A percentile compares a stretch with the other conserved stretches of the same genome.
These are phyloP conservation scores for Alosa sapidissima DNA, from an alignment of 2,797 vertebrate species.

Conservation along the genomic window DNA sequence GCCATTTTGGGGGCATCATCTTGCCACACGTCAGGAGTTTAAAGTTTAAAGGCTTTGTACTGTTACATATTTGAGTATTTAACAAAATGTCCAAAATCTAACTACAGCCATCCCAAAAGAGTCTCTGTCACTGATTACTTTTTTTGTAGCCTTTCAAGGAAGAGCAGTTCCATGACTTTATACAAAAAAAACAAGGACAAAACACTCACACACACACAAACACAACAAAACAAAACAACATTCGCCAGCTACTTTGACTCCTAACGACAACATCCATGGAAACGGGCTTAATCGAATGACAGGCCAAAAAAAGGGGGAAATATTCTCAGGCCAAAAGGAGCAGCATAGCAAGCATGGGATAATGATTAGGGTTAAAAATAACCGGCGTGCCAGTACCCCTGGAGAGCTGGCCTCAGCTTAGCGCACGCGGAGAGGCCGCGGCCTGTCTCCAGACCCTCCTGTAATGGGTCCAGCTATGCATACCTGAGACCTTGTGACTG, in stretches of 20 bases:
- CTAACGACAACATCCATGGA: background rate
- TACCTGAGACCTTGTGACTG: constrained; percentile 86
- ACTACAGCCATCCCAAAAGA: background rate
- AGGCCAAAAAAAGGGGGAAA: constrained; percentile 11
- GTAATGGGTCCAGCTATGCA: constrained; percentile 68
- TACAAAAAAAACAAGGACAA: background rate
- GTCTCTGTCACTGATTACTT: background rate
- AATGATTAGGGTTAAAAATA: constrained; percentile 40
- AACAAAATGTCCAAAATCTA: background rate
- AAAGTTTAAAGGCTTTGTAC: background rate
- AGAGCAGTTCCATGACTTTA: background rate
- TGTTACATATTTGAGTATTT: background rate
- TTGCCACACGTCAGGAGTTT: background rate
- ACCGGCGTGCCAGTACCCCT: constrained; percentile 12
- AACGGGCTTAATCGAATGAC: constrained; percentile 4
- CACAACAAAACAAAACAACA: background rate
- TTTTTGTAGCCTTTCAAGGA: background rate
- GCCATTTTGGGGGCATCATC: background rate
- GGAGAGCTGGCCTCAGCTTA: constrained; percentile 28
- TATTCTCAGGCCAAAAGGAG: constrained; percentile 8
- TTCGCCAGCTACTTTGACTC: background rate
- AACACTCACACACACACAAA: background rate
- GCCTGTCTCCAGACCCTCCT: constrained; percentile 50
- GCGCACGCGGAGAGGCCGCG: background rate
- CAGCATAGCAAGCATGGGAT: constrained; percentile 13